These are phyloP conservation scores for Takifugu flavidus DNA, from an alignment of 2,113 vertebrate genomes.

Conservation along the genomic window DNA sequence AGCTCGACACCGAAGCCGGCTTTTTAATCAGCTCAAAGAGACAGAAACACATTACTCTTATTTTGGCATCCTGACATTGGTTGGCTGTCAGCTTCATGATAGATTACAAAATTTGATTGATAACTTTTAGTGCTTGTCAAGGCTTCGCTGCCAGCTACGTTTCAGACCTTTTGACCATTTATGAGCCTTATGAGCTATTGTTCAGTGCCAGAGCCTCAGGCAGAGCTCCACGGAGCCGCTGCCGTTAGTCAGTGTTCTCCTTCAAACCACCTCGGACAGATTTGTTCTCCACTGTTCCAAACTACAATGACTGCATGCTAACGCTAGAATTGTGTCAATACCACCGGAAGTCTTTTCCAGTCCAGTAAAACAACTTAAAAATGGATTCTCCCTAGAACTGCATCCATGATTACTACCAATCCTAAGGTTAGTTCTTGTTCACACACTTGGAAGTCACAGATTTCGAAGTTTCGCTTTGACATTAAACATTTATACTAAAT, in stretches of 20 bases:
- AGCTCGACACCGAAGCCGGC: conserved; percentile 1
- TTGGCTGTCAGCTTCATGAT: conserved; percentile 48
- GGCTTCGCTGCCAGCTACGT: conserved; percentile 33
- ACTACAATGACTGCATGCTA: not conserved
- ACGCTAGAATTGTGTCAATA: not conserved
- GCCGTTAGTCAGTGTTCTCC: conserved; percentile 28
- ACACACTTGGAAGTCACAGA: too few species aligned
- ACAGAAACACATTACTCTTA: conserved; percentile 39
- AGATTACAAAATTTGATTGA: conserved; percentile 59
- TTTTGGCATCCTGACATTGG: conserved; percentile 40
- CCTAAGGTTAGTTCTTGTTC: too few species aligned
- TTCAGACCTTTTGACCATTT: conserved; percentile 45
- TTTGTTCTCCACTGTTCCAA: not conserved
- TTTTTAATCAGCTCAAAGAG: conserved; percentile 49
- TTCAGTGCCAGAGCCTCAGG: conserved; percentile 22
- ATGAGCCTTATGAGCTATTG: conserved; percentile 35
- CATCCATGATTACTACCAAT: too few species aligned
- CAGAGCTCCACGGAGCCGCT: conserved; percentile 17
- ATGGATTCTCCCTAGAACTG: too few species aligned
- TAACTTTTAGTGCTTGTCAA: conserved; percentile 48
- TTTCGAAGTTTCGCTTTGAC: too few species aligned
- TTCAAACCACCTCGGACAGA: conserved; percentile 26
- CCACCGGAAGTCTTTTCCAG: too few species aligned
- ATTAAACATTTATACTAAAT: too few species aligned
- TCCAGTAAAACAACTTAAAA: too few species aligned